These are phyloP conservation scores for Apolygus lucorum DNA, from an alignment of 1,140 invertebrate species.

Conservation along the genomic window DNA sequence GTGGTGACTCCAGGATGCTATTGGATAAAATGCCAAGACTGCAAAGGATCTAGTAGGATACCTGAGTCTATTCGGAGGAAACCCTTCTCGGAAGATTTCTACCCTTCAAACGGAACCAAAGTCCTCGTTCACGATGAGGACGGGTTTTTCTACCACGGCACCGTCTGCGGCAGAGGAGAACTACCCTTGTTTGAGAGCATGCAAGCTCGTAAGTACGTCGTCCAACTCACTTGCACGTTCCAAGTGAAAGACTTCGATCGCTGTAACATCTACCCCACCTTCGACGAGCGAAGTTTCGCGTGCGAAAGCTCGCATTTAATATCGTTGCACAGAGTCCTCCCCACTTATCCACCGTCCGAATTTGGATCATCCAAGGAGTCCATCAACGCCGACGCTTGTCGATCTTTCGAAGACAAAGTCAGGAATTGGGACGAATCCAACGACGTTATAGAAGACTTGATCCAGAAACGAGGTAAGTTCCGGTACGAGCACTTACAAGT, in stretches of 20 bases:
- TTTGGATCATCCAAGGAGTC: neutral
- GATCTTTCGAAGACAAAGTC: neutral
- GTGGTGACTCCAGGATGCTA: neutral
- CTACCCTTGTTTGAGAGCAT: no score
- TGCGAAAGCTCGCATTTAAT: neutral
- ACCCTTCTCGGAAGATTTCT: neutral
- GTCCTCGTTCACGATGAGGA: neutral
- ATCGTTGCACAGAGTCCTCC: neutral
- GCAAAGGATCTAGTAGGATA: neutral
- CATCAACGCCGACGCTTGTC: neutral
- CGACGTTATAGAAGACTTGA: neutral
- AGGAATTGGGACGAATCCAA: neutral
- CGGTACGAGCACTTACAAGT: neutral
- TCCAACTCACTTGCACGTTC: neutral
- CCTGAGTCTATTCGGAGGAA: neutral
- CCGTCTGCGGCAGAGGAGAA: neutral
- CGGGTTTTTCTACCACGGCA: neutral
- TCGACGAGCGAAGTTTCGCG: neutral
- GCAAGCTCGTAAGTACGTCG: neutral
- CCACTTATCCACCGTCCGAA: neutral
- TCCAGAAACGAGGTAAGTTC: neutral
- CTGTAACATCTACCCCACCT: neutral
- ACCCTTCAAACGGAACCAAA: neutral
- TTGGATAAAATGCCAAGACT: neutral
- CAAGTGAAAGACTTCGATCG: neutral